Evolutionary conservation across 2,888 invertebrate genomes (phyloP), one percentile per base, ranked within the genome.

Genomic region (Cryptocephalus moraei): DNA sequence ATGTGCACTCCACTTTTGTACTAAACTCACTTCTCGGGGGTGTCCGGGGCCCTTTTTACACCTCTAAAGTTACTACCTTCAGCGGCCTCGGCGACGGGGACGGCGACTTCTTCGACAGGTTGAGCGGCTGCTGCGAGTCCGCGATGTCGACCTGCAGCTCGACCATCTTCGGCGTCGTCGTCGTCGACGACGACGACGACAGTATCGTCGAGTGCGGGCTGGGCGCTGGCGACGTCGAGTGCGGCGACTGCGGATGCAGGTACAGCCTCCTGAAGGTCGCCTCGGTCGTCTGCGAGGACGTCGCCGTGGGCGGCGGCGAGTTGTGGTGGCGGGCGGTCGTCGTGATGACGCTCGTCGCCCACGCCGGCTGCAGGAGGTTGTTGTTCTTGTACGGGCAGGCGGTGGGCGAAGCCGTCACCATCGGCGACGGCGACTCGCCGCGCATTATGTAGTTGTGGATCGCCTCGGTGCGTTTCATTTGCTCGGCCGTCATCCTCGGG

Each of bases 401-500:
- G 33, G 76, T 75, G 2, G 76, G 72, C 1, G 75, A 68, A 48
- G 75, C 71, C 61, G 78, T 72, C 51, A 75, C 73, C 51, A 76
- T 74, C 1, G 76, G 73, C 8, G 75, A 74, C 0, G 73, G 69
- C 11, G 61, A 52, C 8, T 74, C 70, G 3, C 81, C 82, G 50
- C 89, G 80, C 82, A 91, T 89, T 69, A 93, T 89, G 71, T 89
- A 90, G 68, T 86, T 90, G 72, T 91, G 91, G 66, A 93, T 90
- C 64, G 91, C 86, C 71, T 93, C 92, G 33, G 90, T 89, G 63
- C 91, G 84, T 70, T 91, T 91, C 72, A 90, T 79, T 74, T 91
- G 91, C 71, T 92, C 92, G 44, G 91, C 88, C 39, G 90, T 91
- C 89, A 91, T 91, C 59, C 90, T 79, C 8, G 92, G 91, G n/a